Evolutionary conservation across 2,888 invertebrate genomes (phyloP).

Genomic region (Drosophila tanythrix): DNA sequence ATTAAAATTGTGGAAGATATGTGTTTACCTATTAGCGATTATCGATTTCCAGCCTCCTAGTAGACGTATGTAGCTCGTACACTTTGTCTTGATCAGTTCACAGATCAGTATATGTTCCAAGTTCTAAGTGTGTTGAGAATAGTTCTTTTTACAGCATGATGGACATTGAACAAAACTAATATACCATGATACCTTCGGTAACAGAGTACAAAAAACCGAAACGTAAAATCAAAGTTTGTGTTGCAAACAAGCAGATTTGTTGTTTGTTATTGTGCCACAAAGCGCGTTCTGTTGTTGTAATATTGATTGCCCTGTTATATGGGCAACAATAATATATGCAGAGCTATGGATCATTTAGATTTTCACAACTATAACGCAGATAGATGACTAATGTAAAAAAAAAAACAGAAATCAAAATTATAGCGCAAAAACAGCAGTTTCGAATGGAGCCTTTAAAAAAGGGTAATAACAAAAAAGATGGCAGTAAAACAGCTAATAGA

Average conservation of each 20-base stretch:
- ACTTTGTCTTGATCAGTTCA: no score
- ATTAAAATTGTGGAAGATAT: no score
- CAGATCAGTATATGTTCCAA: no score
- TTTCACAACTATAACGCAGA: constrained; percentile 17
- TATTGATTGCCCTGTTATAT: constrained; percentile 71
- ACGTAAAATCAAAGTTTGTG: constrained; percentile 61
- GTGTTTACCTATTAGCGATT: no score
- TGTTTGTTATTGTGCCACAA: constrained; percentile 66
- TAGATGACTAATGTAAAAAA: constrained; percentile 52
- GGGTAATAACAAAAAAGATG: constrained; percentile 46
- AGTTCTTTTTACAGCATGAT: background rate
- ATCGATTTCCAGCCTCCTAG: background rate
- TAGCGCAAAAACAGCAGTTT: constrained; percentile 24
- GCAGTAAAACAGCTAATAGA: constrained; percentile 75
- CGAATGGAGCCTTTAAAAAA: constrained; percentile 50
- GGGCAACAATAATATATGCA: constrained; percentile 54
- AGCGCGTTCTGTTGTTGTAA: constrained; percentile 53
- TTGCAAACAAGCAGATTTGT: constrained; percentile 70
- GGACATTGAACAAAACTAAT: background rate
- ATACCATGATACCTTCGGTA: constrained; percentile 1
- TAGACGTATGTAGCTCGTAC: no score
- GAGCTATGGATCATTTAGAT: constrained; percentile 37
- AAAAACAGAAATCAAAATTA: constrained; percentile 15
- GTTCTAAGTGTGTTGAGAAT: no score
- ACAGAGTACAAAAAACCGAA: constrained; percentile 9